phyloP scores from a whole-genome alignment of 2,113 vertebrate genomes.

The Eptesicus fuscus region DNA sequence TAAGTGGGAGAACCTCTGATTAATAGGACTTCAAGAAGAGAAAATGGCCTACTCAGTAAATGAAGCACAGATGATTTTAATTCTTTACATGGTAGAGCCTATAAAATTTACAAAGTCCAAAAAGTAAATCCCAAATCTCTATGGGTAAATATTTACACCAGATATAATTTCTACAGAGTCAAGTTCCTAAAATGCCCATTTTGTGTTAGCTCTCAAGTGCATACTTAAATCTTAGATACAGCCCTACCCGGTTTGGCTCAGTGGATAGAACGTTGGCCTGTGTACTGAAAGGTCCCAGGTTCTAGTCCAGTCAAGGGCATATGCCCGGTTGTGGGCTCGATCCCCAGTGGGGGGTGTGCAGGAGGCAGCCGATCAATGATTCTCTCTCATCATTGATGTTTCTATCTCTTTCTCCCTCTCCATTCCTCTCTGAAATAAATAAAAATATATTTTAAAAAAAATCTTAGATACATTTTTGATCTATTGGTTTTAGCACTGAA shows the following conservation, averaged over 20 bases:
- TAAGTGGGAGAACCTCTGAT: slow-evolving; percentile 82
- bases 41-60: slow-evolving; percentile 21
- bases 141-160: slow-evolving; percentile 71
- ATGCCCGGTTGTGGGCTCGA: too few species aligned
- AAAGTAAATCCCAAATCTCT: slow-evolving; percentile 64
- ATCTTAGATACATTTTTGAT: slow-evolving; percentile 63
- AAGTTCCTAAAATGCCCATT: slow-evolving; percentile 59
- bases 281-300: too few species aligned
- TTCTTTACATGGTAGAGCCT: slow-evolving; percentile 56
- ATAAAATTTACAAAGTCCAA: slow-evolving; percentile 25
- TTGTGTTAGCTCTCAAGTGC: slow-evolving; percentile 56
- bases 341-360: too few species aligned
- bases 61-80: slow-evolving; percentile 68
- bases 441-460: neutral
- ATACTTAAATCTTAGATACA: slow-evolving; percentile 52
- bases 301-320: too few species aligned
- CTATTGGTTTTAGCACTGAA: slow-evolving; percentile 62
- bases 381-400: too few species aligned
- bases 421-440: too few species aligned
- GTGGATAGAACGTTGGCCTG: too few species aligned
- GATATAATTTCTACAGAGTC: slow-evolving; percentile 57
- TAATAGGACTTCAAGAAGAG: slow-evolving; percentile 71
- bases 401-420: too few species aligned
- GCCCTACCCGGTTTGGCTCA: too few species aligned
- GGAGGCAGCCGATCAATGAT: too few species aligned